phyloP scores from a whole-genome alignment of 2,113 vertebrate genomes.

The Euleptes europaea region DNA sequence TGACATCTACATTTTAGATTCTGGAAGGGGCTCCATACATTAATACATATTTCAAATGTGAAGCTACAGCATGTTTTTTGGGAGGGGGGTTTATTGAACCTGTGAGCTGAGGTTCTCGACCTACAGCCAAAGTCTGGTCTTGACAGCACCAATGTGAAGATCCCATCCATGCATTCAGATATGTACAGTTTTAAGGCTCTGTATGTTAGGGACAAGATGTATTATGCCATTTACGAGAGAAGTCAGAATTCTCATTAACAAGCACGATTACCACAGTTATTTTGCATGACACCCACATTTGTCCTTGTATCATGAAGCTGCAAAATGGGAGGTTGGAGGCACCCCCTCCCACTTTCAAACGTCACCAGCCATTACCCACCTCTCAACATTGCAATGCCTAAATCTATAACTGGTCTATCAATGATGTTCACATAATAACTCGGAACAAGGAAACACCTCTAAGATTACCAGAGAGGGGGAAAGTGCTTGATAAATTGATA shows the following conservation, averaged over 20 bases:
- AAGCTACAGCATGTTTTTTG: too few species aligned
- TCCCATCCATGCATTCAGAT: neutral
- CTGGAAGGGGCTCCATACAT: too few species aligned
- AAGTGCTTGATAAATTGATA: conserved; percentile 78
- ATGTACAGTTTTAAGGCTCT: neutral
- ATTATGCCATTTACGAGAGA: neutral
- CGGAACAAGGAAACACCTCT: conserved; percentile 74
- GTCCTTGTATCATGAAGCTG: neutral
- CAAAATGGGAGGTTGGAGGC: neutral
- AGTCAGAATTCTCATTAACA: neutral
- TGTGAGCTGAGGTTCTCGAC: too few species aligned
- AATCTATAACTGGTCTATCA: conserved; percentile 68
- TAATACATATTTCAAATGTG: too few species aligned
- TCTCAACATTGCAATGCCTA: conserved; percentile 60
- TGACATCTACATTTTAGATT: too few species aligned
- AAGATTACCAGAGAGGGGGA: conserved; percentile 63
- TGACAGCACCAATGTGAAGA: neutral
- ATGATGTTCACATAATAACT: conserved; percentile 69
- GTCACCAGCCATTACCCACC: conserved; percentile 38
- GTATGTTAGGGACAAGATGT: neutral
- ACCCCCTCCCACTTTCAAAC: conserved; percentile 20
- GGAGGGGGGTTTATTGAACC: too few species aligned
- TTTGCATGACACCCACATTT: conserved; percentile 18
- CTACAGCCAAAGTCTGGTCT: too few species aligned
- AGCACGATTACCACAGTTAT: conserved; percentile 10